Percentiles rank a stretch among this genome's conserved stretches.
Conservation (phyloP, 2,888 invertebrate genomes). For the Drosophila paucipuncta region DNA sequence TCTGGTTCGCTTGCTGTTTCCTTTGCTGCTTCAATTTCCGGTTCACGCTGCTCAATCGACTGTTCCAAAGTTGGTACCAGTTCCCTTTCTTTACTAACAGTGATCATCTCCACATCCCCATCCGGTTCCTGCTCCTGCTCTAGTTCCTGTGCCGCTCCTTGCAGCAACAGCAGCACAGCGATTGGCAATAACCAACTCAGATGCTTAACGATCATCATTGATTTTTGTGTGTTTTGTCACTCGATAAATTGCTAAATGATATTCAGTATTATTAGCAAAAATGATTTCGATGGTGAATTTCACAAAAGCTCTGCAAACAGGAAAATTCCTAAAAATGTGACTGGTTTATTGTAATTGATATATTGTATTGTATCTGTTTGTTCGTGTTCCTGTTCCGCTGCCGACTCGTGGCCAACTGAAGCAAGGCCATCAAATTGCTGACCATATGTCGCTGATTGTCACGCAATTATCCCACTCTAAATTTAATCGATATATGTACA, state of each 20-base stretch:
- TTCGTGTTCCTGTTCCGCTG: constrained; percentile 22
- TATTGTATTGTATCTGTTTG: no score
- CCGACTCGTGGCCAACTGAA: constrained; percentile 50
- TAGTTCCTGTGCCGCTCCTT: constrained; percentile 27
- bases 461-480: constrained; percentile 73
- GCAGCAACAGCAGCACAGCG: constrained; percentile 31
- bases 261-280: constrained; percentile 27
- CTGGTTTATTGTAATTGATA: background rate
- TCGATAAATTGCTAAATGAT: constrained; percentile 7
- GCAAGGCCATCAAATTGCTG: constrained; percentile 41
- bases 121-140: constrained; percentile 7
- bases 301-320: constrained; percentile 57
- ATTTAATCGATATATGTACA: constrained; percentile 63
- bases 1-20: background rate
- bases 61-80: background rate
- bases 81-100: background rate
- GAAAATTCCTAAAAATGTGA: constrained; percentile 12
- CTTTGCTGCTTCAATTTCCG: background rate
- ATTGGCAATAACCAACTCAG: constrained; percentile 36
- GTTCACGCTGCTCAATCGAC: constrained; percentile 9
- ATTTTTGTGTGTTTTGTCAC: background rate
- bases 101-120: background rate
- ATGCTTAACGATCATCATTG: constrained; percentile 36
- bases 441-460: constrained; percentile 69
- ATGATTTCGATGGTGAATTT: background rate